Conservation (phyloP, 2,797 vertebrate genomes). For the Chelon labrosus region DNA sequence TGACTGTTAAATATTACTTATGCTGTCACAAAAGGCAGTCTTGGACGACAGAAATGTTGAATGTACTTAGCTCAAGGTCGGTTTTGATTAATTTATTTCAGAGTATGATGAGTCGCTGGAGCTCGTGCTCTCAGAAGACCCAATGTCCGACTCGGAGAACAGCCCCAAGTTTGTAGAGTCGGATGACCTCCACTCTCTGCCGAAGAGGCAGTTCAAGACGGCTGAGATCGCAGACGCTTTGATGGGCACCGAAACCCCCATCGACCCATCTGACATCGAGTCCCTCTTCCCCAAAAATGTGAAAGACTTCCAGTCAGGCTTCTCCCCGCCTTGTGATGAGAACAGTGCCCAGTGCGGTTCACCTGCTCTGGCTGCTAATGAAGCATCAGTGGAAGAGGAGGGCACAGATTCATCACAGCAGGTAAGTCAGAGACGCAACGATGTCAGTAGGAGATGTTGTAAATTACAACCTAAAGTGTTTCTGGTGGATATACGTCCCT, state of each 20-base stretch:
- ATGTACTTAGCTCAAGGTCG: accelerated
- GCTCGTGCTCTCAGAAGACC: conserved; percentile 58
- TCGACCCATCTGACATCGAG: conserved; percentile 78
- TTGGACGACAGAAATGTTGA: neutral
- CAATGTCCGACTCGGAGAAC: conserved; percentile 58
- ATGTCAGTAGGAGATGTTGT: neutral
- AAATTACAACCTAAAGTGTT: neutral
- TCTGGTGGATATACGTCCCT: too few species aligned
- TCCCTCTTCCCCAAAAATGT: conserved; percentile 86
- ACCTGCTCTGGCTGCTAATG: conserved; percentile 12
- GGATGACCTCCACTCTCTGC: conserved; percentile 63
- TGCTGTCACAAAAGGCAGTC: neutral
- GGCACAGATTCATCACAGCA: conserved; percentile 62
- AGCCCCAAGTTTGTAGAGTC: conserved; percentile 76
- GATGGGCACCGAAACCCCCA: conserved; percentile 81
- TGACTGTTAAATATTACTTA: too few species aligned
- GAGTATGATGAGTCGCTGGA: conserved; percentile 63
- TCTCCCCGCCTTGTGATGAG: conserved; percentile 76
- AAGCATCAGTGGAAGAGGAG: conserved; percentile 15
- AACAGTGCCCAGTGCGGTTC: conserved; percentile 54
- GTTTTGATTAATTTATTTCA: conserved; percentile 9
- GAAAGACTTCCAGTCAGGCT: conserved; percentile 69
- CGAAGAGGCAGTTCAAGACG: conserved; percentile 84
- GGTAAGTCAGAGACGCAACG: conserved; percentile 30
- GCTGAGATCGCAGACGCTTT: conserved; percentile 90